These are phyloP conservation scores for Protonibea diacanthus DNA, from an alignment of 2,797 vertebrate genomes.

Conservation along the genomic window DNA sequence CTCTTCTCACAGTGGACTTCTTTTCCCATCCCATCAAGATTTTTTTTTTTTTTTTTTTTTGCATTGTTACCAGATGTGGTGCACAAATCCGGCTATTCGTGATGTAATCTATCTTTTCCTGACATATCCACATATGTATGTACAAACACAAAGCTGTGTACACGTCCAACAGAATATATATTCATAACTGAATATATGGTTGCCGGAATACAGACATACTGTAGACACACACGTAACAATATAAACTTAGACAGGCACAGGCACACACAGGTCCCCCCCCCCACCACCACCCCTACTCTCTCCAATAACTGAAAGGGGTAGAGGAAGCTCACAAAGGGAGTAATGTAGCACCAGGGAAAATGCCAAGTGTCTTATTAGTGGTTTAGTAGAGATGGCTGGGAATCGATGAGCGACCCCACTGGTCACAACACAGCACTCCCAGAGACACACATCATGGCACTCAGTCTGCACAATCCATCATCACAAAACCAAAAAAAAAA, in stretches of 20 bases:
- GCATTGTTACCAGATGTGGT: constrained; percentile 18
- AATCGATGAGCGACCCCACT: constrained; percentile 80
- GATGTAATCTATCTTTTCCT: constrained; percentile 50
- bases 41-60: constrained; percentile 6
- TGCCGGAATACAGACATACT: not conserved
- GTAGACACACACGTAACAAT: constrained; percentile 20
- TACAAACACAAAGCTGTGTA: constrained; percentile 39
- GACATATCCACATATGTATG: constrained; percentile 48
- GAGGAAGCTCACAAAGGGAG: constrained; percentile 72
- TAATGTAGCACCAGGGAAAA: constrained; percentile 80
- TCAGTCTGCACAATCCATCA: constrained; percentile 77
- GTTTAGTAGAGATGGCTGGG: constrained; percentile 74
- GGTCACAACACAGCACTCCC: constrained; percentile 75
- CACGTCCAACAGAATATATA: constrained; percentile 17
- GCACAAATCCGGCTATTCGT: constrained; percentile 39
- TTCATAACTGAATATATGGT: constrained; percentile 13
- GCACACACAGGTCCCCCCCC: constrained; percentile 23
- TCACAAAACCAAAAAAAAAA: constrained; percentile 59
- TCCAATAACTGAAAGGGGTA: constrained; percentile 54
- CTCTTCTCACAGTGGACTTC: constrained; percentile 27
- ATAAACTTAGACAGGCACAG: constrained; percentile 15
- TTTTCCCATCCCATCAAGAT: constrained; percentile 8
- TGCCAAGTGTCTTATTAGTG: constrained; percentile 86
- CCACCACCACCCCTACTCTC: constrained; percentile 2
- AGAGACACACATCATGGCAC: constrained; percentile 74